A percentile compares a stretch with the other conserved stretches of the same genome.
These are phyloP conservation scores for Garrulus glandarius DNA, from an alignment of 2,797 vertebrate genomes.

Conservation along the genomic window DNA sequence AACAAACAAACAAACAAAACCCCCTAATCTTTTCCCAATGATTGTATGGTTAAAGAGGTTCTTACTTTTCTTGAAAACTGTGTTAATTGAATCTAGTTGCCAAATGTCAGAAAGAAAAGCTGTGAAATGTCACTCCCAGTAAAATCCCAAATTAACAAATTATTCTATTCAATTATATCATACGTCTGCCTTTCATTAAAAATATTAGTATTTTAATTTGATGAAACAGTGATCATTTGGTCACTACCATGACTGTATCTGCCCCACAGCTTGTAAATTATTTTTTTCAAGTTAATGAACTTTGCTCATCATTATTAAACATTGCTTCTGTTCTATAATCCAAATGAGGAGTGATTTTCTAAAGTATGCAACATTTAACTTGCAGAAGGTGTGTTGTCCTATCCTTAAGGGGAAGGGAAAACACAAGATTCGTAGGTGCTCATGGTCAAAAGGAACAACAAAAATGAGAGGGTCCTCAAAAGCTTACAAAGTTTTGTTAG, in stretches of 20 bases:
- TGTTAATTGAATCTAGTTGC: neutral
- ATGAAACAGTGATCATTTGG: neutral
- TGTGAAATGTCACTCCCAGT: neutral
- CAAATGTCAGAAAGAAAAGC: neutral
- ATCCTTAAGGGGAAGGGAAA: neutral
- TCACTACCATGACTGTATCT: neutral
- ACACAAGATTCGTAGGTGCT: neutral
- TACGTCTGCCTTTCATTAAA: neutral
- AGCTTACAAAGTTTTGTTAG: neutral
- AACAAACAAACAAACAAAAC: rapidly evolving
- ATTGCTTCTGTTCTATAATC: neutral
- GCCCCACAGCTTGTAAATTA: neutral
- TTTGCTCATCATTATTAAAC: neutral
- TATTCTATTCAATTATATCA: neutral
- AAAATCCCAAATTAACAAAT: neutral
- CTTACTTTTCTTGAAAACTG: neutral
- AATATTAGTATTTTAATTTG: neutral
- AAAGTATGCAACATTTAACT: neutral
- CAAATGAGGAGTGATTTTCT: neutral
- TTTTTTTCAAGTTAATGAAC: neutral
- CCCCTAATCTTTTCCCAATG: neutral
- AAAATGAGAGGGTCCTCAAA: neutral
- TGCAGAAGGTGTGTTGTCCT: neutral
- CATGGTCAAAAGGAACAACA: neutral
- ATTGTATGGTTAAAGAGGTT: neutral